Evolutionary conservation across 2,888 invertebrate species (phyloP).

Genomic region (Dysmachus trigonus): DNA sequence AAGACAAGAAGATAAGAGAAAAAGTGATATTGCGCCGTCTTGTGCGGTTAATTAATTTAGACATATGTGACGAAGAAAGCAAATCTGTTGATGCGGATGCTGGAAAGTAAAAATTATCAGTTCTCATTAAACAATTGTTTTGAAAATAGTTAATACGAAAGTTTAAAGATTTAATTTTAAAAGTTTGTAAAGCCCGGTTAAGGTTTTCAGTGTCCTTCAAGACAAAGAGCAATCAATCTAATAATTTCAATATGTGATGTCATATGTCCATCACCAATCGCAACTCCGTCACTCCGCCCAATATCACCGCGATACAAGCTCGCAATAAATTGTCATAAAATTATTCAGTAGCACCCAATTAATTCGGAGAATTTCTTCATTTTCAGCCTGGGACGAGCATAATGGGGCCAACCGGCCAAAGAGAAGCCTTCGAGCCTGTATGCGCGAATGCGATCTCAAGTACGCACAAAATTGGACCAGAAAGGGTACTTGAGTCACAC

Average conservation of each 20-base stretch:
- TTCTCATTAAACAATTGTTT: neutral
- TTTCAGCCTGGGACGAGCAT: neutral
- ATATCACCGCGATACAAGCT: neutral
- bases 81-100: neutral
- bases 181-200: neutral
- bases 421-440: slow-evolving; percentile 21
- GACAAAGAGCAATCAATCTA: neutral
- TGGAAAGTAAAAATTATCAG: neutral
- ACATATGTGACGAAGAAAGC: neutral
- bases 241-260: neutral
- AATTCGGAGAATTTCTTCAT: slow-evolving; percentile 40
- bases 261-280: neutral
- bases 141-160: neutral
- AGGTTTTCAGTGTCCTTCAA: neutral
- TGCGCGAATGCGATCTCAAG: slow-evolving; percentile 5
- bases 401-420: slow-evolving; percentile 9
- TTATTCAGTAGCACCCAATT: slow-evolving; percentile 40
- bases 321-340: slow-evolving; percentile 35
- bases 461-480: slow-evolving; percentile 24
- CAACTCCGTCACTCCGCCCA: neutral
- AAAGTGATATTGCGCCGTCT: neutral
- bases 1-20: neutral
- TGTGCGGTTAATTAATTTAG: neutral
- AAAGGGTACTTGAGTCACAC: slow-evolving; percentile 35
- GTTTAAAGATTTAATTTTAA: neutral